These are phyloP conservation scores for Parotia lawesii DNA, from an alignment of 2,113 vertebrate genomes.

Conservation along the genomic window DNA sequence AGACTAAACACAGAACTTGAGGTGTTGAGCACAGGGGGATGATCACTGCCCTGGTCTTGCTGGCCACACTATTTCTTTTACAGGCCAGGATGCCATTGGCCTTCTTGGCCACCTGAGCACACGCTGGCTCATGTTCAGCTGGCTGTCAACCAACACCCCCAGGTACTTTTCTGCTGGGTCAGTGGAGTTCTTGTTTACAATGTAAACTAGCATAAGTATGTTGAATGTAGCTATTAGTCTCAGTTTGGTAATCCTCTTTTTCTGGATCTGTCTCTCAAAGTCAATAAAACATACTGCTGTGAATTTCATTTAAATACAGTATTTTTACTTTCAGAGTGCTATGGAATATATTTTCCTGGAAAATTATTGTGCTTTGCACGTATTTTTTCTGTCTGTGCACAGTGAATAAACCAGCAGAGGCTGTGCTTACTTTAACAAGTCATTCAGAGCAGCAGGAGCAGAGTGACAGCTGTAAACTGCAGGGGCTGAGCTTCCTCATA, in stretches of 20 bases:
- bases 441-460: background rate
- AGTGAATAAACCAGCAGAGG: background rate
- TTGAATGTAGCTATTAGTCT: background rate
- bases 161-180: background rate
- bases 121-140: background rate
- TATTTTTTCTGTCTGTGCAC: background rate
- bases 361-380: background rate
- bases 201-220: background rate
- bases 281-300: background rate
- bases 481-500: background rate
- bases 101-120: background rate
- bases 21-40: fast-evolving
- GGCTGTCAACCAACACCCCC: background rate
- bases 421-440: background rate
- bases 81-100: background rate
- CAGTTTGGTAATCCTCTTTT: background rate
- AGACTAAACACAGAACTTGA: background rate
- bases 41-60: background rate
- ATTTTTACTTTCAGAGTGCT: background rate
- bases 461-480: background rate
- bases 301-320: background rate
- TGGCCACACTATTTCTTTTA: background rate
- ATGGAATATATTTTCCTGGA: background rate
- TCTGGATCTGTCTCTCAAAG: background rate
- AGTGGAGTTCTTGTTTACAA: background rate